Percentiles rank a stretch among this genome's conserved stretches.
Conservation (phyloP, 2,113 vertebrate species). For the Oceanites oceanicus region DNA sequence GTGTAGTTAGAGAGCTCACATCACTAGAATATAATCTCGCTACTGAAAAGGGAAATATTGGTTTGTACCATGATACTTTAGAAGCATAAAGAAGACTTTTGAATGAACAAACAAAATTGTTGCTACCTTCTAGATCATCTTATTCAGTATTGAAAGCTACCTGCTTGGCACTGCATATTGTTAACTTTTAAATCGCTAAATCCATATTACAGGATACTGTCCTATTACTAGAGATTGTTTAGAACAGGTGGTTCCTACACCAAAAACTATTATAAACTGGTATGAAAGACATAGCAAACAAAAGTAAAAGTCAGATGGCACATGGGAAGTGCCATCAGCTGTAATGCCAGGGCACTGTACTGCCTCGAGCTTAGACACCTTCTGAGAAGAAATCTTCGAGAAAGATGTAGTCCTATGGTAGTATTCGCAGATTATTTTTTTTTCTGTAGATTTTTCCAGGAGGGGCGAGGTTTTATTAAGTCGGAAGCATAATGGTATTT, state of each 20-base stretch:
- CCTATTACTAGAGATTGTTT: background rate
- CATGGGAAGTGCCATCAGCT: background rate
- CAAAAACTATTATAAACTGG: background rate
- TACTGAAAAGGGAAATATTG: background rate
- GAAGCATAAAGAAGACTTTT: background rate
- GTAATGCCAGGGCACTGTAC: background rate
- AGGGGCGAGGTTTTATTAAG: background rate
- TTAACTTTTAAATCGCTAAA: background rate
- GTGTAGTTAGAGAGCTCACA: background rate
- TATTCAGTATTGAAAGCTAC: background rate
- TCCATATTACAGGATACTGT: background rate
- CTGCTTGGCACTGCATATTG: background rate
- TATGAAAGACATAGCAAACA: background rate
- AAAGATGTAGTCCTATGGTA: background rate
- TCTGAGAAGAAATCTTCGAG: background rate
- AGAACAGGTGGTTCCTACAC: background rate
- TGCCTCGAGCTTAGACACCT: too few relatives aligned
- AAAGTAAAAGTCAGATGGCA: background rate
- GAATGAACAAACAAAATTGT: background rate
- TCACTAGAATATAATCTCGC: accelerated
- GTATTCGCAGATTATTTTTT: background rate
- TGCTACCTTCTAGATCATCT: background rate
- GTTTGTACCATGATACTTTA: background rate
- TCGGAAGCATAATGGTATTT: background rate
- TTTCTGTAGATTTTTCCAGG: background rate